Evolutionary conservation across 1,140 invertebrate genomes (phyloP), one percentile per base, ranked within the genome.

Genomic region (Cardiocondyla obscurior): DNA sequence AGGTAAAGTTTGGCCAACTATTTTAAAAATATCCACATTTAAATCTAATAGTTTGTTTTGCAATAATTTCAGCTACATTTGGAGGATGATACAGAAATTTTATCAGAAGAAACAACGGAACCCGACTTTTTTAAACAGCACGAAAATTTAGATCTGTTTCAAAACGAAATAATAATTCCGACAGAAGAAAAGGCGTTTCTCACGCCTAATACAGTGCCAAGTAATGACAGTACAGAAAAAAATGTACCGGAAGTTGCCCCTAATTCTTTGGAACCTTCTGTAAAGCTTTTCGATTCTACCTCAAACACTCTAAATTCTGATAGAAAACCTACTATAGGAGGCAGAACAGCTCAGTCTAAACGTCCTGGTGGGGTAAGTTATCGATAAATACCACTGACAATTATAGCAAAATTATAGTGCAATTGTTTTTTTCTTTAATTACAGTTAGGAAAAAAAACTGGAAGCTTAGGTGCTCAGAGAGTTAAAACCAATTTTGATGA

Each of bases 401-500:
- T 4, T 25, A 16, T 28, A 25, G 39, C 3, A 0, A 60, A 49
- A 51, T 69, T 42, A 3, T 25, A 49, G 49, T 12, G 16, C 16
- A 22, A 79, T 42, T 73, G 36, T 57, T 12, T 0, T 12, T n/a
- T 30, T 5, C n/a, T 46, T 25, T 10, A 12, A 44, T 86, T 83
- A 8, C 51, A 97, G 97, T 89, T 98, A 77, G 98, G 98, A 0
- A 99, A 98, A 91, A 99, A 98, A 93, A 36, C 86, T 46, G 96
- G 95, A 53, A 97, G 98, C 1, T 93, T 99, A n/a, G 99, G 99
- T 73, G 99, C 99, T n/a, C 98, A 98, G 73, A 98, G 98, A 93
- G 97, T 99, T 6, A 98, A 97, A 89, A 96, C 97, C 14, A 98
- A 99, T 94, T 99, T 99, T 94, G 97, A 97, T n/a, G 98, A 99